Conservation (phyloP, 2,888 invertebrate genomes). For the Isotomurus palustris region DNA sequence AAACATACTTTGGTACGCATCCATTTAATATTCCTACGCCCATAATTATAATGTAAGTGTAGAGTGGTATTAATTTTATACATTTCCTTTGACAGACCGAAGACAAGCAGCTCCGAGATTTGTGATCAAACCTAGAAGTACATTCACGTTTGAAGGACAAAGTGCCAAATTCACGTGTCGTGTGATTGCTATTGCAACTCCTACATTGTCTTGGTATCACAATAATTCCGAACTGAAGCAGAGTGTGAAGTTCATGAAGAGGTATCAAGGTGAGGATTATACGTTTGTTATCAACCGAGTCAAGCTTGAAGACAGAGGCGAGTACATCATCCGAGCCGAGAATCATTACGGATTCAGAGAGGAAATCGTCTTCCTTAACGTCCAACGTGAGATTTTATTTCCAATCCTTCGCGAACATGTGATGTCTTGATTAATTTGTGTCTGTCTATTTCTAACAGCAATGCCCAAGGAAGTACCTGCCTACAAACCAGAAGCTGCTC, state of each 20-base stretch:
- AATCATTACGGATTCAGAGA: constrained; percentile 94
- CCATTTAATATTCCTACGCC: neutral
- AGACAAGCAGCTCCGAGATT: constrained; percentile 97
- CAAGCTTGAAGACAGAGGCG: constrained; percentile 91
- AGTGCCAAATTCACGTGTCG: constrained; percentile 96
- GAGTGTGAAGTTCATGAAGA: constrained; percentile 98
- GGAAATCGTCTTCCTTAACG: constrained; percentile 93
- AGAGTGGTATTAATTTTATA: constrained; percentile 10
- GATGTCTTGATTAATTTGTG: constrained; percentile 6
- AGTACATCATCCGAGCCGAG: constrained; percentile 93
- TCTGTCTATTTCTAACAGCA: constrained; percentile 55
- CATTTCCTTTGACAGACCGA: constrained; percentile 63
- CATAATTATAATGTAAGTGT: neutral
- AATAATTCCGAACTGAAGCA: constrained; percentile 90
- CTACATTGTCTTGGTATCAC: constrained; percentile 92
- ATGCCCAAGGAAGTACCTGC: constrained; percentile 67
- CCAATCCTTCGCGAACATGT: no score
- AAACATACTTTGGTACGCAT: constrained; percentile 80
- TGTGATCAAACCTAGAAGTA: constrained; percentile 92
- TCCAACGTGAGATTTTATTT: constrained; percentile 70
- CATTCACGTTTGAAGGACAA: constrained; percentile 95
- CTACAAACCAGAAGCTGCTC: constrained; percentile 64
- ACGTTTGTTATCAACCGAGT: constrained; percentile 96
- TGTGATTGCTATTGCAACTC: constrained; percentile 88
- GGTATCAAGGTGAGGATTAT: constrained; percentile 92